Conservation (phyloP, 2,888 invertebrate species). For the Polydrusus tereticollis region DNA sequence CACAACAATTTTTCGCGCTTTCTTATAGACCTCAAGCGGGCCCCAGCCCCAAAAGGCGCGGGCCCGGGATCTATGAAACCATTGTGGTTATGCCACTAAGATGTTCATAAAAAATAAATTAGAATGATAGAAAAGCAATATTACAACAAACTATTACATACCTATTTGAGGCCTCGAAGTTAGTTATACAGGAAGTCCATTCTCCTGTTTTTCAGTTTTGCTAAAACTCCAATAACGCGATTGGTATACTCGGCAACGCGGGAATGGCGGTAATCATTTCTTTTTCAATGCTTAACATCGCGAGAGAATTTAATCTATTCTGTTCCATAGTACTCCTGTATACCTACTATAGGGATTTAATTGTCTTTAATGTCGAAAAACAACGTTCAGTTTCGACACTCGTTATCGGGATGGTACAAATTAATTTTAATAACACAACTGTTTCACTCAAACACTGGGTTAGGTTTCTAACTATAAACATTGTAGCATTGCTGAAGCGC, state of each 20-base stretch:
- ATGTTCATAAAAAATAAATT: too few species aligned
- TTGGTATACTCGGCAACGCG: not conserved
- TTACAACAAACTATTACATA: too few species aligned
- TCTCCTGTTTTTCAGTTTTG: not conserved
- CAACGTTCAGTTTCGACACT: constrained; percentile 5
- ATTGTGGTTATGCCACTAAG: too few species aligned
- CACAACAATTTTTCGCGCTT: too few species aligned
- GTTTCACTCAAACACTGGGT: constrained; percentile 15
- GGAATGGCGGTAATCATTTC: not conserved
- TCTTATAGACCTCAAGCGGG: too few species aligned
- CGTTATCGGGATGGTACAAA: constrained; percentile 7
- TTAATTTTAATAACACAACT: constrained; percentile 6
- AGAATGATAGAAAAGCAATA: too few species aligned
- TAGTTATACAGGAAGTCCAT: not conserved
- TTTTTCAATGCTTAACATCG: constrained; percentile 9
- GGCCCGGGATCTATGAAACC: too few species aligned
- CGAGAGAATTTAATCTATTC: not conserved
- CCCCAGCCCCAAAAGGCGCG: too few species aligned
- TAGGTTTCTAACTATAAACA: not conserved
- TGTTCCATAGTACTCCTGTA: constrained; percentile 1
- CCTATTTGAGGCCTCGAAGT: not conserved
- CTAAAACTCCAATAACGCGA: constrained; percentile 5
- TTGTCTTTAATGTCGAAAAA: too few species aligned
- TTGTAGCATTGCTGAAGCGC: not conserved
- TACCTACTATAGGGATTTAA: not conserved